Percentiles rank a stretch among this genome's conserved stretches.
These are phyloP conservation scores for Nemopilema nomurai DNA, from an alignment of 30 jellyfish, hydroid and myxozoan genomes.

Conservation along the genomic window DNA sequence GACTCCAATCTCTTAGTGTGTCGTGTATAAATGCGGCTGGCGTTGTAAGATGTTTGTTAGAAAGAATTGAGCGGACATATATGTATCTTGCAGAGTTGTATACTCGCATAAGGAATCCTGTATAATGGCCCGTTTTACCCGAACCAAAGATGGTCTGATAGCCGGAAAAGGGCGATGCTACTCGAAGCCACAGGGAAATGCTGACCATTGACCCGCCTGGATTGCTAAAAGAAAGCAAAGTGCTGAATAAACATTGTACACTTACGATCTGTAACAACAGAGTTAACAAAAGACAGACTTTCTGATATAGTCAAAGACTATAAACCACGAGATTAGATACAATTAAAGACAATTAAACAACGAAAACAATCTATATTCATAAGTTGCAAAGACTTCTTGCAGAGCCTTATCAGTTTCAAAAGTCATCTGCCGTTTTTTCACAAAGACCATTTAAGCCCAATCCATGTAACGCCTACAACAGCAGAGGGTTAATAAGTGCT, in stretches of 20 bases:
- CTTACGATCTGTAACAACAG: too few relatives aligned
- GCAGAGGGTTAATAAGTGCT: too few relatives aligned
- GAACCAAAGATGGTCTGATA: constrained; percentile 19
- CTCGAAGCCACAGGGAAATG: constrained; percentile 32
- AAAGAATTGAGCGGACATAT: neutral
- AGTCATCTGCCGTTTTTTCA: too few relatives aligned
- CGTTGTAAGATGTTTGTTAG: neutral
- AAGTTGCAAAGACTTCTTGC: too few relatives aligned
- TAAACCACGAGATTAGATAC: too few relatives aligned
- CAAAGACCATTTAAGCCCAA: too few relatives aligned
- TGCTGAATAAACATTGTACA: neutral
- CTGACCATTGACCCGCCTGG: constrained; percentile 24
- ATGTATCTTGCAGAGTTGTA: neutral
- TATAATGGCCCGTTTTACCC: neutral
- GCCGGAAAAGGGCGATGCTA: constrained; percentile 3
- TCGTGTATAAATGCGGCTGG: neutral
- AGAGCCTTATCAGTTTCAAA: too few relatives aligned
- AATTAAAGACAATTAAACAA: too few relatives aligned
- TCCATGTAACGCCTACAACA: too few relatives aligned
- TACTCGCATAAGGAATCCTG: constrained; percentile 32
- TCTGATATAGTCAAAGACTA: too few relatives aligned
- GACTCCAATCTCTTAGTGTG: constrained; percentile 20
- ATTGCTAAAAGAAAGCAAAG: constrained; percentile 7
- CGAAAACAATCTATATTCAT: too few relatives aligned
- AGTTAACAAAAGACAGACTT: too few relatives aligned